Conservation (phyloP, 2,888 invertebrate species). For the Acholoe squamosa region DNA sequence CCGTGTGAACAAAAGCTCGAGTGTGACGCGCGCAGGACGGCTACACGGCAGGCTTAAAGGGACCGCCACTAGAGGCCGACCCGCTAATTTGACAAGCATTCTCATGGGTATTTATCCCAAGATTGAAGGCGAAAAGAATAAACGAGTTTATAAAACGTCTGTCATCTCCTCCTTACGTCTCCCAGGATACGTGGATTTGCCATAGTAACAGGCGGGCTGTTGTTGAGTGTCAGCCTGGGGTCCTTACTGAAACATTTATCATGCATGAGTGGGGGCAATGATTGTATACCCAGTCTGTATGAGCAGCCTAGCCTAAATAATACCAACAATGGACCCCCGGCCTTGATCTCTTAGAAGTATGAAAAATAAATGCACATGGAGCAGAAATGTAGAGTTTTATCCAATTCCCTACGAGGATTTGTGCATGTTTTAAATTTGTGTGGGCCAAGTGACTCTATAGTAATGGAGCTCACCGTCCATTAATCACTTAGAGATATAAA, state of each 20-base stretch:
- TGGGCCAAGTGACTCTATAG: too few relatives aligned
- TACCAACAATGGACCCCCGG: too few relatives aligned
- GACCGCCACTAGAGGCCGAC: slow-evolving; percentile 1
- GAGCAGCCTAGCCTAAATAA: too few relatives aligned
- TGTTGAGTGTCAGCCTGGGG: neutral
- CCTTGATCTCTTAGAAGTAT: too few relatives aligned
- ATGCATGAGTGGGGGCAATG: neutral
- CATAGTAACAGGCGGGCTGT: neutral
- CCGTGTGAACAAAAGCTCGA: slow-evolving; percentile 26
- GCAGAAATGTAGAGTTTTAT: too few relatives aligned
- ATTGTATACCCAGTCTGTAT: neutral
- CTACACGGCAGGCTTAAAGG: neutral
- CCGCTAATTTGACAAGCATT: slow-evolving; percentile 16
- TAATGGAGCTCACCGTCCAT: too few relatives aligned
- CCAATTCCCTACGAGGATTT: too few relatives aligned
- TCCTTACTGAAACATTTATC: neutral
- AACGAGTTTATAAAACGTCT: slow-evolving; percentile 33
- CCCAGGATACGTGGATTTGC: neutral
- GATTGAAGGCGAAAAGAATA: slow-evolving; percentile 4
- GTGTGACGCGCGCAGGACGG: neutral
- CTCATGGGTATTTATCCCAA: slow-evolving; percentile 22
- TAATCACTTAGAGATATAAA: too few relatives aligned
- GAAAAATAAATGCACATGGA: too few relatives aligned
- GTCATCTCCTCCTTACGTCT: neutral
- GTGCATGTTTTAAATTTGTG: too few relatives aligned